Evolutionary conservation across 2,888 invertebrate genomes (phyloP).

Genomic region (Plagiodera versicolora): DNA sequence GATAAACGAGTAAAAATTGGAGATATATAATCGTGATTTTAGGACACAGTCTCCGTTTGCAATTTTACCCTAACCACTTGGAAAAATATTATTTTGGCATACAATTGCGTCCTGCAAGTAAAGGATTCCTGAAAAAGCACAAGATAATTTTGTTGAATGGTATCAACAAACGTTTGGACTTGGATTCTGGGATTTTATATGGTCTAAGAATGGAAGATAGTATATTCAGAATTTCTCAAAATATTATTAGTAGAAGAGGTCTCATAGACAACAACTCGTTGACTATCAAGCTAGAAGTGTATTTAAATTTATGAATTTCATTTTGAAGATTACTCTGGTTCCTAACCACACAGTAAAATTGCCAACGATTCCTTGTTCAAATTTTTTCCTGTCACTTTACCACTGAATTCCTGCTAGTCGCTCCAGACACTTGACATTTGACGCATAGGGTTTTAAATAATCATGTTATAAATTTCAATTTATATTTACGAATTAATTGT

Average conservation of each 20-base stretch:
- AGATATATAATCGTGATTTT: too few relatives aligned
- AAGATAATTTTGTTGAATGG: slow-evolving; percentile 43
- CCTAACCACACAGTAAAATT: too few relatives aligned
- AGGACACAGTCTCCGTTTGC: slow-evolving; percentile 45
- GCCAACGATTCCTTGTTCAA: too few relatives aligned
- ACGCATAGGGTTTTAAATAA: too few relatives aligned
- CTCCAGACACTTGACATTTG: too few relatives aligned
- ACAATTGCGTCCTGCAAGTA: slow-evolving; percentile 37
- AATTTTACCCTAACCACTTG: slow-evolving; percentile 44
- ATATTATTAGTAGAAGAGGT: slow-evolving; percentile 54
- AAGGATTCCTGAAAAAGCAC: slow-evolving; percentile 48
- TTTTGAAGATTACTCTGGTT: too few relatives aligned
- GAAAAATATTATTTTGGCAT: slow-evolving; percentile 39
- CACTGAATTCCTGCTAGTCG: too few relatives aligned
- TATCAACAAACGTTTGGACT: slow-evolving; percentile 13
- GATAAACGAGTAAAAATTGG: too few relatives aligned
- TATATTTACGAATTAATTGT: too few relatives aligned
- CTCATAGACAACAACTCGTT: slow-evolving; percentile 57
- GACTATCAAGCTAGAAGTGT: slow-evolving; percentile 60
- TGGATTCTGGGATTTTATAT: slow-evolving; percentile 40
- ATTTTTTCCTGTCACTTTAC: too few relatives aligned
- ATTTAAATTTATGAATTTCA: slow-evolving; percentile 49
- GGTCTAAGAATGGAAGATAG: slow-evolving; percentile 35
- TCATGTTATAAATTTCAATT: too few relatives aligned
- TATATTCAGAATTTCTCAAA: slow-evolving; percentile 55